These are phyloP conservation scores for Halictus rubicundus DNA, from an alignment of 1,140 invertebrate genomes.

Conservation along the genomic window DNA sequence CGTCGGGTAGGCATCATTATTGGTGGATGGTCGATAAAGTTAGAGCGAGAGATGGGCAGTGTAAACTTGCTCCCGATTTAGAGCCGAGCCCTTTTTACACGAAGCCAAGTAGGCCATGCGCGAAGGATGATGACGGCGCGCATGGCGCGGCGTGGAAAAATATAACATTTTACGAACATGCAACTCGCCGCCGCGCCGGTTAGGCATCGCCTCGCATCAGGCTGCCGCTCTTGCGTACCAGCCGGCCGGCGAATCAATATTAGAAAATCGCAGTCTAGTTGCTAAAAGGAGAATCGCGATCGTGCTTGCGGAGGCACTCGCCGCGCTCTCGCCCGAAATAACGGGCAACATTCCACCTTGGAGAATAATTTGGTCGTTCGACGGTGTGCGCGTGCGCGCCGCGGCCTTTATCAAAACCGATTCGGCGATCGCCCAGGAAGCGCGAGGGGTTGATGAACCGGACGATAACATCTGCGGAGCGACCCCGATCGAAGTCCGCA, in stretches of 20 bases:
- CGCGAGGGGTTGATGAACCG: conserved; percentile 3
- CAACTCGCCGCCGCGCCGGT: conserved; percentile 28
- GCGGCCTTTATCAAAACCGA: not conserved
- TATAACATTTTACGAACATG: conserved; percentile 60
- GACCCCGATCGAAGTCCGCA: not conserved
- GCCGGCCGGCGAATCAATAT: conserved; percentile 43
- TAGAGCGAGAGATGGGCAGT: conserved; percentile 58
- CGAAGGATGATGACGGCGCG: conserved; percentile 55
- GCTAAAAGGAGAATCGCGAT: conserved; percentile 39
- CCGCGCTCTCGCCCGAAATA: conserved; percentile 1
- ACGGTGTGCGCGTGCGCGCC: not conserved
- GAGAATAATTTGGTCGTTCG: not conserved
- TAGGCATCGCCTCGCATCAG: not conserved
- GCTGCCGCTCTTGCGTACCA: conserved; percentile 25
- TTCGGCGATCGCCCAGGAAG: not conserved
- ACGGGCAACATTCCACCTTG: conserved; percentile 3
- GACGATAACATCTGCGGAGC: not conserved
- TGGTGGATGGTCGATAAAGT: conserved; percentile 58
- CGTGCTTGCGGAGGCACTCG: not conserved
- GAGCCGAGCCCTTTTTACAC: conserved; percentile 67
- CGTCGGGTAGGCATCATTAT: conserved; percentile 44
- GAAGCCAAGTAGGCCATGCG: conserved; percentile 64
- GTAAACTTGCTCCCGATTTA: conserved; percentile 67
- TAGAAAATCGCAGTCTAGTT: conserved; percentile 45
- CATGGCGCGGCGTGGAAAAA: conserved; percentile 53